Evolutionary conservation across 1,140 invertebrate species (phyloP), one percentile per base, ranked within the genome.

Genomic region (Drosophila jambulina): DNA sequence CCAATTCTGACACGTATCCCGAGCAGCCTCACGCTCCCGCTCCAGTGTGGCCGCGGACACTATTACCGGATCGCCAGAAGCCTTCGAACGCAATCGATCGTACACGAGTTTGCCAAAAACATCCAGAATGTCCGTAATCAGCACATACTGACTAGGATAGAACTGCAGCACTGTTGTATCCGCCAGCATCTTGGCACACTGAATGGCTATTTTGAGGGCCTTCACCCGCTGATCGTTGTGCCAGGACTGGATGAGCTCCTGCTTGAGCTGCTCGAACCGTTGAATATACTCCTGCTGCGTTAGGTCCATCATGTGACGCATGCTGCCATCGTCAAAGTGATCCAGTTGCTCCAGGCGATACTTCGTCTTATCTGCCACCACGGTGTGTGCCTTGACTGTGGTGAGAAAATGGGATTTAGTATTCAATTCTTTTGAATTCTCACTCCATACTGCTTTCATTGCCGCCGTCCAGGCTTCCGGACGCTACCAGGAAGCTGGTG

Each of bases 1-100:
- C 99, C 99, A 99, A 94, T 99, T 99, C 68, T 97, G 95, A 93
- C 98, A 99, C 10, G 98, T 99, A 94, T 99, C 98, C 93, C 98
- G 98, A 0, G 98, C 98, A 68, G 95, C 94, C 92, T 98, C 98
- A 12, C 97, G 96, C 34, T 90, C 85, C 7, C 85, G 67, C 53
- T 90, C 81, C 32, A 84, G 25, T 1, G 58, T n/a, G 6, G 36
- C 23, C 0, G 81, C 81, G 3, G 86, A 85, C 2, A 64, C 94
- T 64, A 68, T 94, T 61, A 93, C 69, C 1, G 72, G 67, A 15
- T 54, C 94, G 83, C 95, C 95, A 70, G 95, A 94, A 29, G 96
- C 95, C 93, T 99, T 99, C 27, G 95, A 94, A 88, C 95, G 95
- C 29, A 99, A 94, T 82, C 98, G 94, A 67, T 98, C 96, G 93